Evolutionary conservation across 1,140 invertebrate species (phyloP), one percentile per base, ranked within the genome.

Genomic region (Eurytemora carolleeae): DNA sequence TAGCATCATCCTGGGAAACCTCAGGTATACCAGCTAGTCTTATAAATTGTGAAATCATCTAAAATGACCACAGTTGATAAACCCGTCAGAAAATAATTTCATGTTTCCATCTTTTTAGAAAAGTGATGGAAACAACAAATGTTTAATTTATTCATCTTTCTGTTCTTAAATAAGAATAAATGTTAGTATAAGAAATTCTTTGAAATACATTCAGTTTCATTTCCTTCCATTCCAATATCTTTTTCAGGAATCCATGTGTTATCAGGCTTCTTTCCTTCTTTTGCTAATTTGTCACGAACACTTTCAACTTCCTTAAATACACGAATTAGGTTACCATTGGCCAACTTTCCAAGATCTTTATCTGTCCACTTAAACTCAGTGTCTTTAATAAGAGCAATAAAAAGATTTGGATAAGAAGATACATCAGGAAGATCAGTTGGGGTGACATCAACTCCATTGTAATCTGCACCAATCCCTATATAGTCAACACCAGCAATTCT

Each of bases 341-440:
- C 72, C 56, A 77, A 62, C 65, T 76, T 75, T 57, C 71, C 67
- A 19, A 77, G 64, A 18, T 77, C 71, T 2, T 65, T 66, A 18
- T 71, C 67, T n/a, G 67, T 69, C 73, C 75, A 77, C 21, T 17
- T 23, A 15, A 52, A 15, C 20, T 23, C 24, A 1, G 63, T 19
- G 17, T 70, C 65, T 20, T 62, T 58, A 2, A 73, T 63, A 20
- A 70, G 63, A 56, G 71, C 72, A 16, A 68, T 69, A 85, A 77
- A 72, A 65, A 93, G 72, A 66, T 85, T 79, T 0, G 87, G 88
- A 73, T 90, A 93, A 64, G 80, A 82, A 26, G 86, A 89, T n/a
- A 89, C 87, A 72, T 92, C 87, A 70, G 91, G 86, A 44, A 92
- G 74, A 12, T 87, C 87, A 53, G 76, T 75, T 1, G 85, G 82